Base-by-base conservation (phyloP, 2,888 invertebrate species). In the Drosophila antonietae region DNA sequence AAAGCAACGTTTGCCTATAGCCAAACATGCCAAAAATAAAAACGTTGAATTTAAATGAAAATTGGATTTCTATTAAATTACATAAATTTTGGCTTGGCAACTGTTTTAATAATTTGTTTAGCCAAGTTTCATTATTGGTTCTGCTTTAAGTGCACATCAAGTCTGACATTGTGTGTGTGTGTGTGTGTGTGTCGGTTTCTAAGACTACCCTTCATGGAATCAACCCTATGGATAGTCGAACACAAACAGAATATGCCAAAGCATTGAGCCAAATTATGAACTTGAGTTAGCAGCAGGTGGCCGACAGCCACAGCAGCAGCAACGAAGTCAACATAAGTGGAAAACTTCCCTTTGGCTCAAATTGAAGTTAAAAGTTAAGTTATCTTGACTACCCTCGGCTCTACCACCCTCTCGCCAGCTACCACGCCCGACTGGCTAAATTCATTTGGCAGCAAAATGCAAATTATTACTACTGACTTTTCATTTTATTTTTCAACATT, bases 371-470 rank as follows among this genome's bases (percentile, higher is more conserved):
- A 85, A 88, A 75, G 75, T 75, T 75, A 72, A 86, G 87, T 84
- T 86, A 89, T 89, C 78, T 80, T 56, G 62, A 8, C n/a, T 55
- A 23, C 55, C 31, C 39, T 18, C 1, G 12, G 23, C 39, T 23
- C 12, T 5, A 0, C 15, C 9, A 12, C 20, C 28, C 10, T 1
- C 55, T n/a, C 12, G 9, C 2, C 31, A 44, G 56, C 41, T 51
- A 49, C 58, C 51, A 73, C 60, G 78, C 64, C 78, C 62, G 78
- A 83, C 78, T 87, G 84, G 85, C 88, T 84, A 84, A 89, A 86
- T 86, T 86, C 89, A 86, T 89, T 86, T 89, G 89, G 79, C 88
- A 87, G 78, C 76, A 77, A 89, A 86, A 89, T 89, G 86, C 85
- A 86, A 86, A 86, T 87, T 89, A 89, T 89, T 87, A 86, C 85